Percentiles rank a stretch among this genome's conserved stretches.
phyloP scores from a whole-genome alignment of 2,888 invertebrate species.

The Dasysyrphus albostriatus region DNA sequence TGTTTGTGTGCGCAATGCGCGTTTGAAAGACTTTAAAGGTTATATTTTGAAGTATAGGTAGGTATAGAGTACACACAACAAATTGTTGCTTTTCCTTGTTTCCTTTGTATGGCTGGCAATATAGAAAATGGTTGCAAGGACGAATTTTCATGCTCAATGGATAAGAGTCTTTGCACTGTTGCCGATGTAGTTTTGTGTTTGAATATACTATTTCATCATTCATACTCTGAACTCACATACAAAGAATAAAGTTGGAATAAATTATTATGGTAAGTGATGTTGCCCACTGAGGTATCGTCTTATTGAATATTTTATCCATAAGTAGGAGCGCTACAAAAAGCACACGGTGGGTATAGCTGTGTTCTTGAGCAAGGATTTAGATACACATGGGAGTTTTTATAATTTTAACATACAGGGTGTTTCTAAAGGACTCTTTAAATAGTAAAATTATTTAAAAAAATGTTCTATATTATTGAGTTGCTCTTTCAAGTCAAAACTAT shows the following conservation, averaged over 20 bases:
- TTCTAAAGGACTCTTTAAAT: not conserved
- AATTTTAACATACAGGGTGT: not conserved
- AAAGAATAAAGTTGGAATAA: constrained; percentile 13
- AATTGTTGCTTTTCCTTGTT: constrained; percentile 67
- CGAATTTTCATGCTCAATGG: constrained; percentile 41
- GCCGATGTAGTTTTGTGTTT: constrained; percentile 14
- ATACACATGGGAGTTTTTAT: not conserved
- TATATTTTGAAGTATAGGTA: not conserved
- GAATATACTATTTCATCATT: constrained; percentile 22
- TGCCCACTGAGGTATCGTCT: constrained; percentile 10
- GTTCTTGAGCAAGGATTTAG: not conserved
- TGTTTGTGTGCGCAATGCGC: constrained; percentile 29
- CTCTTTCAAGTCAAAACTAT: too few species aligned
- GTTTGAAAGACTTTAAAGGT: constrained; percentile 25
- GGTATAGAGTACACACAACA: constrained; percentile 34
- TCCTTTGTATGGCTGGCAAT: constrained; percentile 4
- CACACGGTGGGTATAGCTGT: constrained; percentile 1
- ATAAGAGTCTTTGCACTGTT: constrained; percentile 22
- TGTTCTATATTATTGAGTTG: too few species aligned
- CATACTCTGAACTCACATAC: not conserved
- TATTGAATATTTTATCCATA: constrained; percentile 50
- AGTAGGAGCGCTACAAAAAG: constrained; percentile 31
- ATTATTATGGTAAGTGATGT: constrained; percentile 24
- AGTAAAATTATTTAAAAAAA: too few species aligned
- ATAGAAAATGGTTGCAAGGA: constrained; percentile 58